Percentiles rank a stretch among this genome's conserved stretches.
These are phyloP conservation scores for Boleophthalmus pectinirostris DNA, from an alignment of 2,113 vertebrate genomes.

Conservation along the genomic window DNA sequence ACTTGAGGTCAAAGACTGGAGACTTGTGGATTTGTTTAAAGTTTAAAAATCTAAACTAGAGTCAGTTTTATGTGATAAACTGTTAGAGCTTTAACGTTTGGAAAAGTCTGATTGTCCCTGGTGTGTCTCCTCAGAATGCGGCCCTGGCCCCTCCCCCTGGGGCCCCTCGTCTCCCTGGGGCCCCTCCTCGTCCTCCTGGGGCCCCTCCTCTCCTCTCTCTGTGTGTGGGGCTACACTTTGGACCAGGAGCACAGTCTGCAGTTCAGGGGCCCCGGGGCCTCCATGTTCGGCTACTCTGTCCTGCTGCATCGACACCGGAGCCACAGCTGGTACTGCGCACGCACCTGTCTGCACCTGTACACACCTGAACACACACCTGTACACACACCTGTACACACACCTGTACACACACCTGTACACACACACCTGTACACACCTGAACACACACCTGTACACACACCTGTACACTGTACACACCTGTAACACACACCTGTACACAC, in stretches of 20 bases:
- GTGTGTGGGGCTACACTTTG: constrained; percentile 81
- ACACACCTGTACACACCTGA: no score
- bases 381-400: no score
- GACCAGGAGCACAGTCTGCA: constrained; percentile 80
- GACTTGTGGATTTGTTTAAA: no score
- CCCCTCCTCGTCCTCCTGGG: constrained; percentile 24
- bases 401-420: no score
- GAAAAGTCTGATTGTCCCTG: not conserved
- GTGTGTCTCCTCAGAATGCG: not conserved
- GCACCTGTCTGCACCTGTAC: not conserved
- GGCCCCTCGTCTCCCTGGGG: constrained; percentile 29
- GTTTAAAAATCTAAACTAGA: no score
- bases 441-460: no score
- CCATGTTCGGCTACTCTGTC: constrained; percentile 91
- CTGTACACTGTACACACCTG: no score
- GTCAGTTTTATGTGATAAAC: no score
- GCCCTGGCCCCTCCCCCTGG: constrained; percentile 17
- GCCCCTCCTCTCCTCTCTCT: constrained; percentile 20
- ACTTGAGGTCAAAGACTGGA: no score
- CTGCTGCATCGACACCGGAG: constrained; percentile 81
- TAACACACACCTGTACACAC: no score
- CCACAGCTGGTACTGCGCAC: constrained; percentile 77
- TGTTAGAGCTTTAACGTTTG: not conserved
- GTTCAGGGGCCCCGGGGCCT: constrained; percentile 76
- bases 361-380: no score